Evolutionary conservation across 1,140 invertebrate genomes (phyloP).

Genomic region (Habropoda laboriosa): DNA sequence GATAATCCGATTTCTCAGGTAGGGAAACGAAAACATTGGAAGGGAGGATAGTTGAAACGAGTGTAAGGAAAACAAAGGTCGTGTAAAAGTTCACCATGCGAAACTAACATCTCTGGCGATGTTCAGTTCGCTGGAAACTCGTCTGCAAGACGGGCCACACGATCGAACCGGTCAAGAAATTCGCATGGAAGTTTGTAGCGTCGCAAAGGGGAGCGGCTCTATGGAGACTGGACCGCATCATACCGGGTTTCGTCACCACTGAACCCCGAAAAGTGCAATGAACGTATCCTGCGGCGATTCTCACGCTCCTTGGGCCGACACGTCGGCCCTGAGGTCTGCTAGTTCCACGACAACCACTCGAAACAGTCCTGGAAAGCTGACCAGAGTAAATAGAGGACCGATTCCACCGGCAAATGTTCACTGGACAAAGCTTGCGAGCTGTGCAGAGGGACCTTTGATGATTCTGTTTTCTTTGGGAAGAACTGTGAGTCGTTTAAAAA

Average conservation of each 20-base stretch:
- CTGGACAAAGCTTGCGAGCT: not conserved
- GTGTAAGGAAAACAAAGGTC: not conserved
- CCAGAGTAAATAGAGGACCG: slow-evolving; percentile 38
- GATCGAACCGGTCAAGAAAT: slow-evolving; percentile 9
- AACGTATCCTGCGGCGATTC: slow-evolving; percentile 29
- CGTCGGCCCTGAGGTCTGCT: not conserved
- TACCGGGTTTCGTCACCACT: not conserved
- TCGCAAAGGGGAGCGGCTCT: not conserved
- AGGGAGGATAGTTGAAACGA: not conserved
- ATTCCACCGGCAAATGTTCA: slow-evolving; percentile 5
- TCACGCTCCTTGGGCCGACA: slow-evolving; percentile 9
- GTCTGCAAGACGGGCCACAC: not conserved
- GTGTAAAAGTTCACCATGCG: not conserved
- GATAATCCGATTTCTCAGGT: no score
- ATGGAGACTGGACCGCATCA: not conserved
- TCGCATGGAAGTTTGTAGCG: not conserved
- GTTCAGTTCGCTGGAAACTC: slow-evolving; percentile 16
- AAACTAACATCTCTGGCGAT: not conserved
- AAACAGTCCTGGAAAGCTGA: slow-evolving; percentile 9
- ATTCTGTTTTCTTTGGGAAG: no score
- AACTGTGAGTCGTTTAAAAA: no score
- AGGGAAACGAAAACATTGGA: no score
- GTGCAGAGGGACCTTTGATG: not conserved
- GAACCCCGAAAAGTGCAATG: slow-evolving; percentile 10
- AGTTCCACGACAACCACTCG: slow-evolving; percentile 18